Percentiles rank a stretch among this genome's conserved stretches.
These are phyloP conservation scores for Homalodisca vitripennis DNA, from an alignment of 1,140 invertebrate species.

Conservation along the genomic window DNA sequence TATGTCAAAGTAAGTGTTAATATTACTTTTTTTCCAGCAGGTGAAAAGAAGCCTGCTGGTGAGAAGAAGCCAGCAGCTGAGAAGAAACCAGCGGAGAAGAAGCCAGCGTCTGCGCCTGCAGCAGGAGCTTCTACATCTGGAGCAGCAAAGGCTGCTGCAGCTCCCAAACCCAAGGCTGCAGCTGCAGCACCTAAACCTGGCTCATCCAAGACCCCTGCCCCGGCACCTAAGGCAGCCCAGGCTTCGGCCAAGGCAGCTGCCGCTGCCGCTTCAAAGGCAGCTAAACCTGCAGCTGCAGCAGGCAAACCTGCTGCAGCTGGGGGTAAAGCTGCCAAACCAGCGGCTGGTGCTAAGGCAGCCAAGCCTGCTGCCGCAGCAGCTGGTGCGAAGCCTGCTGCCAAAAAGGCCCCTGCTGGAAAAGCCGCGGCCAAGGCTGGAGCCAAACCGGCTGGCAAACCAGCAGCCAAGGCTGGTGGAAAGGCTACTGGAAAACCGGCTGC, in stretches of 20 bases:
- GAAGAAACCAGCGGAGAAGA: constrained; percentile 48
- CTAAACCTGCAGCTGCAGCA: constrained; percentile 41
- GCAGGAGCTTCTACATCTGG: constrained; percentile 41
- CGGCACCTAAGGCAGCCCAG: constrained; percentile 39
- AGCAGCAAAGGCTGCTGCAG: constrained; percentile 39
- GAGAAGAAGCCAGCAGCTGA: constrained; percentile 47
- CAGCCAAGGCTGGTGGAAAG: constrained; percentile 48
- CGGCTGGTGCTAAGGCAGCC: constrained; percentile 50
- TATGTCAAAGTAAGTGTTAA: neutral
- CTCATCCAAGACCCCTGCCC: constrained; percentile 39
- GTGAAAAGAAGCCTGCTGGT: constrained; percentile 47
- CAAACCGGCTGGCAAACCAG: constrained; percentile 54
- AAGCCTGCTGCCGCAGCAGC: constrained; percentile 49
- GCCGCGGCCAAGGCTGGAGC: constrained; percentile 38
- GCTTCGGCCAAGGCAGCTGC: constrained; percentile 42
- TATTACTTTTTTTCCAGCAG: constrained; percentile 40
- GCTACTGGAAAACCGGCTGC: constrained; percentile 50
- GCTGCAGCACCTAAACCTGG: constrained; percentile 41
- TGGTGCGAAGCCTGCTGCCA: constrained; percentile 40
- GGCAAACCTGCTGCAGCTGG: constrained; percentile 41
- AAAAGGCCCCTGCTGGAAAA: constrained; percentile 37
- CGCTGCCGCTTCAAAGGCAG: constrained; percentile 45
- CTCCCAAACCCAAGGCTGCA: constrained; percentile 47
- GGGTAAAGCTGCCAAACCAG: constrained; percentile 48
- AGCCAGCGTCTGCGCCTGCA: constrained; percentile 51